phyloP scores from a whole-genome alignment of 2,797 vertebrate genomes.

The Phylloscopus collybita region DNA sequence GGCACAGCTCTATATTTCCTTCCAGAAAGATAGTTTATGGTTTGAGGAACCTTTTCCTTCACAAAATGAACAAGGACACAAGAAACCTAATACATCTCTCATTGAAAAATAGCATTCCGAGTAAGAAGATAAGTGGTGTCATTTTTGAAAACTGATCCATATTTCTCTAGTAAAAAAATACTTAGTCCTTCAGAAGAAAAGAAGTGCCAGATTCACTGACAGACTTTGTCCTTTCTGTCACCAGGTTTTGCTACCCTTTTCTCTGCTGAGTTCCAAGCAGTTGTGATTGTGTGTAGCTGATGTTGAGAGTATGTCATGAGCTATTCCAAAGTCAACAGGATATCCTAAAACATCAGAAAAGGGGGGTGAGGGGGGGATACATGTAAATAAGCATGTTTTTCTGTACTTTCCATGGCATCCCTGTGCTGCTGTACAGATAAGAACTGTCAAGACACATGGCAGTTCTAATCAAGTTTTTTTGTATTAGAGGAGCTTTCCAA shows the following conservation, averaged over 20 bases:
- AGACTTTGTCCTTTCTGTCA: neutral
- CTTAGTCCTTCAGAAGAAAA: neutral
- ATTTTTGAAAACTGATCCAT: slow-evolving; percentile 6
- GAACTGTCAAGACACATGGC: neutral
- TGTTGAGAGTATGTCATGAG: neutral
- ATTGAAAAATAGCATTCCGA: neutral
- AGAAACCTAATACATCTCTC: neutral
- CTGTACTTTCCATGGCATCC: neutral
- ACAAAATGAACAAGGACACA: slow-evolving; percentile 20
- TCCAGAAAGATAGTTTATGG: slow-evolving; percentile 5
- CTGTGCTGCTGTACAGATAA: neutral
- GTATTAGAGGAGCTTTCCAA: neutral
- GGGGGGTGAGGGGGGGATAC: neutral
- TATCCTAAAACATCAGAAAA: neutral
- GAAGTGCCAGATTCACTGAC: neutral
- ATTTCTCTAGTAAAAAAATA: neutral
- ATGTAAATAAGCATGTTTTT: neutral
- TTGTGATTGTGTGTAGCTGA: neutral
- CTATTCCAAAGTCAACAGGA: slow-evolving; percentile 2
- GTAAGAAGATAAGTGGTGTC: neutral
- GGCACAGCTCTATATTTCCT: neutral
- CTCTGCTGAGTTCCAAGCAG: neutral
- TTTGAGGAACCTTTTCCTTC: slow-evolving; percentile 9
- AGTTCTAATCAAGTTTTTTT: neutral
- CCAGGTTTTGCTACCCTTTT: neutral